Evolutionary conservation across 2,797 vertebrate genomes (phyloP).

Genomic region (Glyptemys insculpta): DNA sequence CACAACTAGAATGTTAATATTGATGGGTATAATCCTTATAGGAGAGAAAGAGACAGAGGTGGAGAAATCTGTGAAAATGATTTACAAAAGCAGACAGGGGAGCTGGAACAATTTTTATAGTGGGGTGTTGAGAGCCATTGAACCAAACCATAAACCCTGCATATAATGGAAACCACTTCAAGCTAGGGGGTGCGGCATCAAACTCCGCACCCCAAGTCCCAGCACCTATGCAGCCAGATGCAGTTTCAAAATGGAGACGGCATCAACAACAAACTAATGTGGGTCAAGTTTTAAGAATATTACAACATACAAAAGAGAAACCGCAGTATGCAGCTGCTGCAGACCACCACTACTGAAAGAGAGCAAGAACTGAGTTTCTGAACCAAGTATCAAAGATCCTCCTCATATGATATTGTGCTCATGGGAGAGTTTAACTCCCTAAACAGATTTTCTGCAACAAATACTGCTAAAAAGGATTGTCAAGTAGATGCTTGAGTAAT

Average conservation of each 20-base stretch:
- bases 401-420: background rate
- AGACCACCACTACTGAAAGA: background rate
- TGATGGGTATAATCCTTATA: background rate
- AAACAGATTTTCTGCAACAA: background rate
- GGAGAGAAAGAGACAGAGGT: background rate
- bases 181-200: no score
- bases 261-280: background rate
- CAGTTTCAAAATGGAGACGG: background rate
- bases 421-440: background rate
- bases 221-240: background rate
- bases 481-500: background rate
- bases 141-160: no score
- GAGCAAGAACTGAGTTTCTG: background rate
- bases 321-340: fast-evolving
- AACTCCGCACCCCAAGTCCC: no score
- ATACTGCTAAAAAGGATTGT: background rate
- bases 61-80: background rate
- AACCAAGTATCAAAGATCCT: background rate
- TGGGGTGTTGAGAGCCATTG: no score
- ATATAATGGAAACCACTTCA: no score
- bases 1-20: background rate
- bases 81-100: background rate
- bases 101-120: no score
- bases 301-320: background rate
- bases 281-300: background rate